Evolutionary conservation across 1,140 invertebrate genomes (phyloP).

Genomic region (Drosophila eugracilis): DNA sequence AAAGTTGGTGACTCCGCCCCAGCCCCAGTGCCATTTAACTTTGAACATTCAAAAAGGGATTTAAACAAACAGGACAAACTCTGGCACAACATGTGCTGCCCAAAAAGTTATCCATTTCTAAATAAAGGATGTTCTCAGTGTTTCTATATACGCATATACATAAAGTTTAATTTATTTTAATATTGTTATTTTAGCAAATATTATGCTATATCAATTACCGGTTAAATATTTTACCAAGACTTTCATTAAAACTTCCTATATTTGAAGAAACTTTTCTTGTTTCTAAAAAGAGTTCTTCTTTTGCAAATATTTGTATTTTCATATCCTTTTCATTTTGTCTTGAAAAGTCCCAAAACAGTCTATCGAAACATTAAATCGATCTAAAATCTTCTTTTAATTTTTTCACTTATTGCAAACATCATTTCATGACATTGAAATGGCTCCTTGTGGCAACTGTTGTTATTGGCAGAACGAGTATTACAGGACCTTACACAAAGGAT

Average conservation of each 20-base stretch:
- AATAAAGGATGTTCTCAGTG: not conserved
- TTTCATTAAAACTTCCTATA: too few relatives aligned
- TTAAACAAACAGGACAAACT: slow-evolving; percentile 25
- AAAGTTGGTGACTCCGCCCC: slow-evolving; percentile 33
- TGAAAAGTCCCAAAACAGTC: too few relatives aligned
- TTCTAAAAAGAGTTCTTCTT: too few relatives aligned
- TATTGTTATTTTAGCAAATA: not conserved
- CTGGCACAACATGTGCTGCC: slow-evolving; percentile 17
- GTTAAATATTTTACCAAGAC: not conserved
- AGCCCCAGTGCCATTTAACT: slow-evolving; percentile 32
- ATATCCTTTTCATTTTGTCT: too few relatives aligned
- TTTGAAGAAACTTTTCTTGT: too few relatives aligned
- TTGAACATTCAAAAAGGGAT: slow-evolving; percentile 40
- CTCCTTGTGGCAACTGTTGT: slow-evolving; percentile 60
- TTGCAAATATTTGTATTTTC: not conserved
- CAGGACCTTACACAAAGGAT: slow-evolving; percentile 30
- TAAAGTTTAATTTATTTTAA: not conserved
- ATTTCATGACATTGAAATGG: slow-evolving; percentile 74
- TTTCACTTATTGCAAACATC: slow-evolving; percentile 57
- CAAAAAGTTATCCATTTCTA: not conserved
- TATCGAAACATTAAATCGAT: not conserved
- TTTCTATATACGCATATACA: not conserved
- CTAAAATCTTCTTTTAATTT: slow-evolving; percentile 5
- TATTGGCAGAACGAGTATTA: slow-evolving; percentile 42
- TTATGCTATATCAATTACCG: not conserved